Base-by-base conservation (phyloP, 2,113 vertebrate genomes). In the Muscicapa adusta region DNA sequence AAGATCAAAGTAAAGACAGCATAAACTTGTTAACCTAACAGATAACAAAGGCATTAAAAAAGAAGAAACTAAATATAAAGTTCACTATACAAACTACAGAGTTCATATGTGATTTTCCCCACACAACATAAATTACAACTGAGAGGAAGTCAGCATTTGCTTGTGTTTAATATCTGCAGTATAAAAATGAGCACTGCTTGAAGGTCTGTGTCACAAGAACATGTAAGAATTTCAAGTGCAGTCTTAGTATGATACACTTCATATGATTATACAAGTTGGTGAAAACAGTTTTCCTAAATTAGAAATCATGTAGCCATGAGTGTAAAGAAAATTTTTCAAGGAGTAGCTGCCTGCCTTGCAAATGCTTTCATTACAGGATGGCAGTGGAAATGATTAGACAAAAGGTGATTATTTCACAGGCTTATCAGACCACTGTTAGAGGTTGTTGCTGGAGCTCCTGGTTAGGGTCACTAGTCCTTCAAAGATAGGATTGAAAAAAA, bases 351-450 rank as follows among this genome's bases (percentile, higher is more conserved):
- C 19, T 29, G 31, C 68, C 36, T 75, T 71, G 61, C 15, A 74
- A 84, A 68, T 67, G 29, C 36, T 91, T 91, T 87, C 66, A 65
- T 31, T 84, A 23, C 12, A 87, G 76, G 60, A 87, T 5, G 18
- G 50, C 2, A 7, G 47, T 75, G 65, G 83, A 93, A 93, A 84
- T 67, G n/a, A 95, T 94, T 89, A 93, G 76, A 94, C 72, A 74
- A 84, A 88, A 74, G 45, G 38, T 31, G 79, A 74, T 83, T 78
- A 85, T 56, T 95, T 83, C 77, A 82, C 22, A 54, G 38, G 77
- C 85, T 93, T 91, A 94, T 90, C 85, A 95, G 73, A 42, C 8
- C 33, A 60, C 67, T 73, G 56, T 38, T 73, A 94, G 67, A 75
- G 28, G 43, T 62, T 79, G 33, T 48, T 88, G 40, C 38, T 68